A percentile compares a stretch with the other conserved stretches of the same genome.
Conservation (phyloP, 2,797 vertebrate species). For the Pangasius mekongensis region DNA sequence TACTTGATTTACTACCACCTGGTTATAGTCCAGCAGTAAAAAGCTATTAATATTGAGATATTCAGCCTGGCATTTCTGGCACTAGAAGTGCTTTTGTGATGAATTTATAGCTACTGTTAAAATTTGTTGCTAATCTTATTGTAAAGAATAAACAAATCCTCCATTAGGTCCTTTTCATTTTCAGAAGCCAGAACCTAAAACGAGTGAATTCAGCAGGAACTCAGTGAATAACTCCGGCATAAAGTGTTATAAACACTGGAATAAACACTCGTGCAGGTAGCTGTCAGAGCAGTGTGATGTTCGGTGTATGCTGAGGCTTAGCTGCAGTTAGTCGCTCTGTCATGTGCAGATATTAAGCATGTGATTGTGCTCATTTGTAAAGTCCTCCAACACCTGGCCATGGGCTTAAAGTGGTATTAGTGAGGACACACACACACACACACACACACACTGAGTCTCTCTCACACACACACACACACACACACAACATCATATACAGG, state of each 20-base stretch:
- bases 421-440: conserved; percentile 13
- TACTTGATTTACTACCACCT: too few relatives aligned
- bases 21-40: too few relatives aligned
- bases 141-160: neutral
- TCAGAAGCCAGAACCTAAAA: neutral
- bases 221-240: neutral
- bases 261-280: neutral
- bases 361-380: conserved; percentile 47
- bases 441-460: conserved; percentile 21
- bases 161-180: neutral
- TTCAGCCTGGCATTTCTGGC: too few relatives aligned
- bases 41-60: too few relatives aligned
- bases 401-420: conserved; percentile 42
- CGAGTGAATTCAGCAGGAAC: neutral
- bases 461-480: conserved; percentile 20
- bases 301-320: neutral
- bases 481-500: neutral
- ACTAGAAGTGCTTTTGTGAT: neutral
- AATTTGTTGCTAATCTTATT: neutral
- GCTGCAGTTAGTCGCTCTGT: conserved; percentile 1
- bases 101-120: neutral
- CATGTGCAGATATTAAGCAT: conserved; percentile 22
- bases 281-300: neutral
- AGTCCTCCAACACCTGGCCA: conserved; percentile 39
- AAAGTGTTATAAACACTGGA: neutral